These are phyloP conservation scores for Aphelenchoides avenae DNA, from an alignment of 1,140 invertebrate genomes.

Conservation along the genomic window DNA sequence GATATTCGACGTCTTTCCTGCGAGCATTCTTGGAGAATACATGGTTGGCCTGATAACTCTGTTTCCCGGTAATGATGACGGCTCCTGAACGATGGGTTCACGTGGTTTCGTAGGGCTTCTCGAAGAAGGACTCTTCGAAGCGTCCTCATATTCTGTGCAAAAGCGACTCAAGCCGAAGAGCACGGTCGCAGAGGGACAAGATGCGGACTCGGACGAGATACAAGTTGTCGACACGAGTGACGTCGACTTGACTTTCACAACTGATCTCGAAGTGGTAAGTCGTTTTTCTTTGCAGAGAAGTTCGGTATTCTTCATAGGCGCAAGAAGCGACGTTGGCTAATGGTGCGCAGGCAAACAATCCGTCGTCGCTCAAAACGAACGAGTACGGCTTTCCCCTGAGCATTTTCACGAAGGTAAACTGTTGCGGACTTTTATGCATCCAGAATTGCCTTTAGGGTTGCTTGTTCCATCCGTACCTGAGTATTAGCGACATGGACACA, in stretches of 20 bases:
- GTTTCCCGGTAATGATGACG: conserved; percentile 69
- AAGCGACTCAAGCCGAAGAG: no score
- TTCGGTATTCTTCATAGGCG: no score
- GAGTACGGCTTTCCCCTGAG: conserved; percentile 80
- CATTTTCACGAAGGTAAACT: conserved; percentile 75
- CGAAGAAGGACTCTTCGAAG: conserved; percentile 77
- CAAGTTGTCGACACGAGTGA: not conserved
- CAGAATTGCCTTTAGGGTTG: conserved; percentile 68
- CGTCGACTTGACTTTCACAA: not conserved
- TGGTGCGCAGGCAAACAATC: conserved; percentile 16
- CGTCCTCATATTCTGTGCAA: conserved; percentile 68
- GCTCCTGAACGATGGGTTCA: conserved; percentile 12
- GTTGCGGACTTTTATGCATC: conserved; percentile 7
- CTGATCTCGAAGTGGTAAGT: no score
- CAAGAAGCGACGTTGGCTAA: conserved; percentile 1
- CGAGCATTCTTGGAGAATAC: conserved; percentile 77
- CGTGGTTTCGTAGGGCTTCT: conserved; percentile 62
- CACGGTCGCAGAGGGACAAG: not conserved
- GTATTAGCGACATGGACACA: conserved; percentile 87
- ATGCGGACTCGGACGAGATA: not conserved
- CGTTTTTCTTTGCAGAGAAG: no score
- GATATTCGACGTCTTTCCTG: conserved; percentile 86
- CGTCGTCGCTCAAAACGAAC: conserved; percentile 57
- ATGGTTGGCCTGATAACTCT: conserved; percentile 83
- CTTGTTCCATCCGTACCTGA: conserved; percentile 89